phyloP scores from a whole-genome alignment of 2,113 vertebrate species.

The Mus spicilegus region DNA sequence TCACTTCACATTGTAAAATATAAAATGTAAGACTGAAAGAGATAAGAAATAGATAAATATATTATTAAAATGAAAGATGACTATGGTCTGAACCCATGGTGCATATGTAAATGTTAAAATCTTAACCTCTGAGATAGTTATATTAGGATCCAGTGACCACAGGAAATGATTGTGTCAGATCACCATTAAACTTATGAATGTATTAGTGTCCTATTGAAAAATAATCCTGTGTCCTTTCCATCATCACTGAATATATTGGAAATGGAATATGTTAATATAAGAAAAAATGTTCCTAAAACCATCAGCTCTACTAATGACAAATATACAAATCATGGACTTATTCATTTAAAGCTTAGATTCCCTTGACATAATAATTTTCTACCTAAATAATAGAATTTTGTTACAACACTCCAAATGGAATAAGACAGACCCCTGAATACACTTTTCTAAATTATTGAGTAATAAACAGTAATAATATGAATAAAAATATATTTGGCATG shows the following conservation, averaged over 20 bases:
- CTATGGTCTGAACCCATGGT: not conserved
- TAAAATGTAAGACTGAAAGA: not conserved
- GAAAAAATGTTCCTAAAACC: not conserved
- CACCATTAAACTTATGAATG: not conserved
- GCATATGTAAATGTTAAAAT: not conserved
- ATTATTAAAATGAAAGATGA: not conserved
- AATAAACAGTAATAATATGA: not conserved
- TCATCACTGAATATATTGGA: not conserved
- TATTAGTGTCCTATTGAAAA: not conserved
- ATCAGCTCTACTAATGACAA: not conserved
- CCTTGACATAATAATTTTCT: not conserved
- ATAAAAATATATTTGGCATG: not conserved
- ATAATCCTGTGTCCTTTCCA: not conserved
- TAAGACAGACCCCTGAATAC: not conserved
- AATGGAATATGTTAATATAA: not conserved
- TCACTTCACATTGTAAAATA: not conserved
- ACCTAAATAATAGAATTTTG: not conserved
- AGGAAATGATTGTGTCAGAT: not conserved
- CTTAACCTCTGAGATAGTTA: not conserved
- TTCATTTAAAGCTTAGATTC: not conserved
- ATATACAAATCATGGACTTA: not conserved
- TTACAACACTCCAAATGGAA: not conserved
- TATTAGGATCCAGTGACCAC: not conserved
- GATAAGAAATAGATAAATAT: not conserved
- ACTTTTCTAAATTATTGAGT: not conserved